Evolutionary conservation across 1,140 invertebrate species (phyloP), one percentile per base, ranked within the genome.

Genomic region (Drosophila jambulina): DNA sequence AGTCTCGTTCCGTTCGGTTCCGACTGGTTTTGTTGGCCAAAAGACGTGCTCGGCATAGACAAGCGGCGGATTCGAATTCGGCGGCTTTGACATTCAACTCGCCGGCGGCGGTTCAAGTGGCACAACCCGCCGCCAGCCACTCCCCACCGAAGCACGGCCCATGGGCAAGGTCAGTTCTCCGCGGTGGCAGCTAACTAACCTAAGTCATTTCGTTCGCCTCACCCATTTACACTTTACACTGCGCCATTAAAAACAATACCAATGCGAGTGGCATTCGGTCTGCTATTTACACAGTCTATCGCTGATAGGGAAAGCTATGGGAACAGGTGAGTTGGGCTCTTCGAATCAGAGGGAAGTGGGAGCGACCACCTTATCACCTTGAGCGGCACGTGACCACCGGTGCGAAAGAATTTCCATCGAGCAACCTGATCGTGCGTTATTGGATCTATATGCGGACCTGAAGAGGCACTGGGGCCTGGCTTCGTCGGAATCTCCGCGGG

Each of bases 21-120:
- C 38, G 29, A 36, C 45, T 36, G 42, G 19, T 57, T 34, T 71
- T 38, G 29, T 59, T 71, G 67, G 67, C 59, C 27, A 19, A 42
- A 58, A 78, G 76, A 78, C 76, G 76, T 78, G 76, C 58, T 64
- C 8, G 23, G 76, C 64, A 78, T 78, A 78, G 75, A 63, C 75
- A 78, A 78, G 34, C 67, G 53, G 17, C 53, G 21, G 58, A 45
- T 38, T 75, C 45, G 40, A 27, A 51, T 56, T 61, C 51, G 75
- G 65, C 46, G 75, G 42, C 75, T 78, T 78, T 78, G 76, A 78
- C 76, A 78, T 78, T 78, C 76, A 78, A 78, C 76, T 78, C 77
- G 49, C 75, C 42, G 64, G 15, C 58, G 75, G 53, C n/a, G 48
- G 76, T 78, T 78, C 75, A 78, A 78, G 76, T 78, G 76, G 51